A percentile compares a stretch with the other conserved stretches of the same genome.
phyloP scores from a whole-genome alignment of 1,140 invertebrate genomes.

The Phthorimaea operculella region DNA sequence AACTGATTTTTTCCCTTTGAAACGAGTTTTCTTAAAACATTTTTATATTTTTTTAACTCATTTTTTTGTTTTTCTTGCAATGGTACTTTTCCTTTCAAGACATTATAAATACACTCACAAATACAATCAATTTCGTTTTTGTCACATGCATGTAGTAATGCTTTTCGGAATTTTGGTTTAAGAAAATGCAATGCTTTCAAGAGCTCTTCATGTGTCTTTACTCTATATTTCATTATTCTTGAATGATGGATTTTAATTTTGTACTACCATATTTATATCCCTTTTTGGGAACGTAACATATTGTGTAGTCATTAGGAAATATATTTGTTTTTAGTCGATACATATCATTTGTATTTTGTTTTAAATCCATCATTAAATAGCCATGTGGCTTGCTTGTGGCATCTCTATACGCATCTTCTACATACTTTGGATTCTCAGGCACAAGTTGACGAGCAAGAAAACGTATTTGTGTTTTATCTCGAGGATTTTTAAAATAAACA shows the following conservation, averaged over 20 bases:
- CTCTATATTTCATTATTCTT: slow-evolving; percentile 15
- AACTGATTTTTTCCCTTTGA: slow-evolving; percentile 11
- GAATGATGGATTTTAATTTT: slow-evolving; percentile 10
- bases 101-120: no score
- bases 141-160: not conserved
- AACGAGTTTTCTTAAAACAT: slow-evolving; percentile 13
- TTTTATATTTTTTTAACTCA: slow-evolving; percentile 18
- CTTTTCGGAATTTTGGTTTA: slow-evolving; percentile 18
- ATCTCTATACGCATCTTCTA: slow-evolving; percentile 49
- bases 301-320: slow-evolving; percentile 4
- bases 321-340: slow-evolving; percentile 28
- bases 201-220: slow-evolving; percentile 15
- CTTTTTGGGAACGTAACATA: slow-evolving; percentile 14
- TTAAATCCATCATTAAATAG: slow-evolving; percentile 44
- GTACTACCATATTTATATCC: slow-evolving; percentile 16
- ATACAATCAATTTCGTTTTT: no score
- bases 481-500: slow-evolving; percentile 53
- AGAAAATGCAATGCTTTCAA: no score
- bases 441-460: slow-evolving; percentile 27
- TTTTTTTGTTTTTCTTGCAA: slow-evolving; percentile 17
- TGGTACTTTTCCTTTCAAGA: slow-evolving; percentile 19
- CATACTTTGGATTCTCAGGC: slow-evolving; percentile 42
- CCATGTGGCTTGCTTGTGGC: slow-evolving; percentile 36
- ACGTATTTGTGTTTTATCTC: slow-evolving; percentile 48
- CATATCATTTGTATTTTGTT: slow-evolving; percentile 34